Conservation (phyloP, 2,888 invertebrate species). For the Druceiella hillmani region DNA sequence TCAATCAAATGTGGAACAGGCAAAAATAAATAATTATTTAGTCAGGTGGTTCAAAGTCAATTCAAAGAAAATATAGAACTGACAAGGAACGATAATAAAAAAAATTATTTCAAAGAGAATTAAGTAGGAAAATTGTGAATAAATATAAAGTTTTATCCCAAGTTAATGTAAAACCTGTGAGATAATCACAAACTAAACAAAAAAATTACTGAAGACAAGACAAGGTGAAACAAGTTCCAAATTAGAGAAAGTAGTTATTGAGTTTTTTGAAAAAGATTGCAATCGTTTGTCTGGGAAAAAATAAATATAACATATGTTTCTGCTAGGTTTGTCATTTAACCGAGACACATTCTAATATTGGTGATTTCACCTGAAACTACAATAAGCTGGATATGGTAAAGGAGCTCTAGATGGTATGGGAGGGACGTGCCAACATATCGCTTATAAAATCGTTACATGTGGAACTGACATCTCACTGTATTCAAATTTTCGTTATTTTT, state of each 20-base stretch:
- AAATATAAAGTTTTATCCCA: constrained; percentile 10
- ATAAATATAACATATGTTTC: no score
- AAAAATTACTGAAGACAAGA: constrained; percentile 13
- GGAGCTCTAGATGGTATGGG: no score
- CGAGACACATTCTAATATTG: no score
- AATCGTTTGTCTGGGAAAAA: no score
- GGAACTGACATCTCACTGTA: no score
- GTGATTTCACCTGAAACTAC: no score
- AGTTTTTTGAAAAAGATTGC: constrained; percentile 11
- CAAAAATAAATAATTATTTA: constrained; percentile 17
- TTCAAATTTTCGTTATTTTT: no score
- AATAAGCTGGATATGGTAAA: no score
- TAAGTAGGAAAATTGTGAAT: constrained; percentile 9
- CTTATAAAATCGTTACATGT: no score
- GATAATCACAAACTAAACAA: constrained; percentile 14
- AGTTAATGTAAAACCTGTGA: constrained; percentile 13
- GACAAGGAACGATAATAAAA: constrained; percentile 15
- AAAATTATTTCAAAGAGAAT: constrained; percentile 11
- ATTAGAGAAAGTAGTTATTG: constrained; percentile 8
- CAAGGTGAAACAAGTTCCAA: constrained; percentile 6
- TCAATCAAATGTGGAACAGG: constrained; percentile 17
- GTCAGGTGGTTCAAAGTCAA: constrained; percentile 19
- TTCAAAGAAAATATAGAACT: constrained; percentile 18
- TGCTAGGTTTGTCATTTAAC: no score
- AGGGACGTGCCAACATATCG: no score